Evolutionary conservation across 2,888 invertebrate species (phyloP), one percentile per base, ranked within the genome.

Genomic region (Cyrtodaria siliqua): DNA sequence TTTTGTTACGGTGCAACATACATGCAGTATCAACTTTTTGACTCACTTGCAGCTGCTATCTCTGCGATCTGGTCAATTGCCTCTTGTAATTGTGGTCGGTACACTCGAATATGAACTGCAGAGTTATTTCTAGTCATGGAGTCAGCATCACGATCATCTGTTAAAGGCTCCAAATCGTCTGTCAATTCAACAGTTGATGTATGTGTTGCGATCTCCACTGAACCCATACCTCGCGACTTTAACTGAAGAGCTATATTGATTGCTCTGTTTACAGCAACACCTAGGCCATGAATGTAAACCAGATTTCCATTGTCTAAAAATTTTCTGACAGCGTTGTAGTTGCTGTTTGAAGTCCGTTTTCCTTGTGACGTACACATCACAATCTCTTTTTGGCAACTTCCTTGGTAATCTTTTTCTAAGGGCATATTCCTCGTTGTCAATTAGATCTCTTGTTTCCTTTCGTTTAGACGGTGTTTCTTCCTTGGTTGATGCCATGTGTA

Each of bases 151-250:
- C 95, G 95, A 55, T 96, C 96, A 91, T 98, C 97, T 60, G 94
- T 94, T 49, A 96, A 93, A 23, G 98, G 97, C 92, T 97, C 96
- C 86, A 97, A 94, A 92, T 98, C 97, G 95, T 98, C 98, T 82
- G 96, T 95, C 71, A 98, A 93, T 91, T 96, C 95, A 3, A 97
- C 96, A n/a, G 97, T 97, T 47, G 96, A 96, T 26, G 98, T 98
- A 89, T 96, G 96, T 16, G 96, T 95, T 90, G 96, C 95, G 80
- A 96, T 94, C 86, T 96, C 95, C 66, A 97, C 94, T 26, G 95
- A 95, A 14, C 96, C 95, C 23, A 82, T 66, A 55, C 91, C 87
- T 24, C 82, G 79, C 16, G 84, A 84, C 71, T 92, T 88, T 62
- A 98, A 91, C 89, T 96, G 96, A 27, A 98, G 94, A 6, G 97